A percentile compares a stretch with the other conserved stretches of the same genome.
These are phyloP conservation scores for Hemibagrus wyckioides DNA, from an alignment of 2,113 vertebrate genomes.

Conservation along the genomic window DNA sequence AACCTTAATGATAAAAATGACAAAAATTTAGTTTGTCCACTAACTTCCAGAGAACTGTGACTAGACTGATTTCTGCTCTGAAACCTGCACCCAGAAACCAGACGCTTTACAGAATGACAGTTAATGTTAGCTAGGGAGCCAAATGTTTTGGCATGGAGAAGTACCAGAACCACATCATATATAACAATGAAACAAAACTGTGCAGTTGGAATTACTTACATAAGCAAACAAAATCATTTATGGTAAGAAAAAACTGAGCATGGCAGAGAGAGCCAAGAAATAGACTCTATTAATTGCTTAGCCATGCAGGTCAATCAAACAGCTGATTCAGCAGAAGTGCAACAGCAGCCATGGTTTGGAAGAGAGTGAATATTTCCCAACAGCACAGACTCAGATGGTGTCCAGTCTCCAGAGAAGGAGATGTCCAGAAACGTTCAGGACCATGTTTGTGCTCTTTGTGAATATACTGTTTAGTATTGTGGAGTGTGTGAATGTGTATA, in stretches of 20 bases:
- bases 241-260: neutral
- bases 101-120: neutral
- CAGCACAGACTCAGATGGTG: neutral
- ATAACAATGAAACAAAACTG: neutral
- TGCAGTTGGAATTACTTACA: neutral
- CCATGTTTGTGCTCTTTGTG: neutral
- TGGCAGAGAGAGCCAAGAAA: neutral
- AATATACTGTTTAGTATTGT: neutral
- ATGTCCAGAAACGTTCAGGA: neutral
- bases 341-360: neutral
- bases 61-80: neutral
- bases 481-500: neutral
- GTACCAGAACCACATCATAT: neutral
- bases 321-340: constrained; percentile 8
- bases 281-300: neutral
- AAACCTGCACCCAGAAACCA: neutral
- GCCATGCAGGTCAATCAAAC: neutral
- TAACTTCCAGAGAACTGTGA: neutral
- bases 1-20: neutral
- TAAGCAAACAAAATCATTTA: neutral
- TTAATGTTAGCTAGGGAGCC: neutral
- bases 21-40: neutral
- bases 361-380: neutral
- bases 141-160: neutral
- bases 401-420: neutral